A percentile compares a stretch with the other conserved stretches of the same genome.
These are phyloP conservation scores for Acrocyrtus sp. DNA, from an alignment of 2,888 invertebrate species.

Conservation along the genomic window DNA sequence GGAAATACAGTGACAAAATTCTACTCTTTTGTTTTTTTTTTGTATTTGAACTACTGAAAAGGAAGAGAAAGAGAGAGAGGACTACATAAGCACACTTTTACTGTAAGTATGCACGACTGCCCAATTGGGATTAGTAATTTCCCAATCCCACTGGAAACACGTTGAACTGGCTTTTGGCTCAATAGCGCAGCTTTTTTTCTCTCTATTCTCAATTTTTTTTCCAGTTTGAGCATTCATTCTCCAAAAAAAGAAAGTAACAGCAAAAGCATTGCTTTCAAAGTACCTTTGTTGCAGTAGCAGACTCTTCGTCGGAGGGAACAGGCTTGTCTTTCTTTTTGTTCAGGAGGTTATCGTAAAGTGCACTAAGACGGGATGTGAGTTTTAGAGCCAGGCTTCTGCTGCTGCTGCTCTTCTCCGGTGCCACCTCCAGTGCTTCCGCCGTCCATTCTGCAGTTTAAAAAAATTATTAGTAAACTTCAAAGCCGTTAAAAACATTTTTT, in stretches of 20 bases:
- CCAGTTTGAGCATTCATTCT: too few relatives aligned
- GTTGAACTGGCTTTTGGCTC: too few relatives aligned
- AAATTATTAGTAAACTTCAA: too few relatives aligned
- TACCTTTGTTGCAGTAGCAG: slow-evolving; percentile 51
- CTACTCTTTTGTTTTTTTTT: too few relatives aligned
- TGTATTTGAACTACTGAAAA: neutral
- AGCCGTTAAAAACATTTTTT: too few relatives aligned
- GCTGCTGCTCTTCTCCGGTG: slow-evolving; percentile 46
- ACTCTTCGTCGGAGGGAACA: slow-evolving; percentile 61
- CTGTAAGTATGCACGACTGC: slow-evolving; percentile 2
- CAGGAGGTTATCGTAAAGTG: slow-evolving; percentile 60
- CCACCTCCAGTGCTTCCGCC: slow-evolving; percentile 59
- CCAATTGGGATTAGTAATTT: slow-evolving; percentile 13
- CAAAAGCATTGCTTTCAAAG: too few relatives aligned
- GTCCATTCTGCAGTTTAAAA: slow-evolving; percentile 57
- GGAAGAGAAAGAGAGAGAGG: neutral
- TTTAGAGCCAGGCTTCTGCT: slow-evolving; percentile 56
- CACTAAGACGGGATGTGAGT: slow-evolving; percentile 58
- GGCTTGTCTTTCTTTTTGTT: slow-evolving; percentile 63
- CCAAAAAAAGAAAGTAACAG: too few relatives aligned
- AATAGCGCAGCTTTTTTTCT: too few relatives aligned
- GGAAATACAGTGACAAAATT: too few relatives aligned
- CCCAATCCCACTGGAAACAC: too few relatives aligned
- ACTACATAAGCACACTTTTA: neutral
- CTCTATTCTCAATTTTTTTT: too few relatives aligned